Evolutionary conservation across 2,888 invertebrate species (phyloP), one percentile per base, ranked within the genome.

Genomic region (Ditula angustiorana): DNA sequence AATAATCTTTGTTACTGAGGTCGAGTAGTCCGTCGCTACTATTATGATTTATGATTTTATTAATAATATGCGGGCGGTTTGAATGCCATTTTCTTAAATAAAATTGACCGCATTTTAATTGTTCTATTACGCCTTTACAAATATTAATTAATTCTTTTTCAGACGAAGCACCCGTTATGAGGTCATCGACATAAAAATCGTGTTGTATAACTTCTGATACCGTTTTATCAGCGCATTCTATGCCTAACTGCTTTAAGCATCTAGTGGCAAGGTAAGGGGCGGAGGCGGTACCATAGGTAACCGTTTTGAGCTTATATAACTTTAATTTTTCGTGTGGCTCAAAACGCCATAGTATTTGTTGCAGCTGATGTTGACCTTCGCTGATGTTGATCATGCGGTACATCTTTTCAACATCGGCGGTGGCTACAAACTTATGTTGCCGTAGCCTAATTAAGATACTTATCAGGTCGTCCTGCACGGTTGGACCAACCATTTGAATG

Each of bases 401-500:
- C n/a, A n/a, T n/a, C n/a, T n/a, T n/a, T n/a, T n/a, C n/a, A n/a
- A n/a, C n/a, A n/a, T n/a, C n/a, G n/a, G n/a, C n/a, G n/a, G n/a
- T n/a, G n/a, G n/a, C n/a, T n/a, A n/a, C n/a, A n/a, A n/a, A n/a
- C n/a, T n/a, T n/a, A n/a, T n/a, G n/a, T n/a, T n/a, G n/a, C n/a
- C n/a, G n/a, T n/a, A n/a, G n/a, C n/a, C n/a, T 13, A 24, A 52
- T 21, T 5, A 53, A n/a, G 19, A 61, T 61, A 28, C 21, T 23
- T 8, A 52, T 33, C 3, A 61, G 21, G 23, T 52, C 52, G 2
- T 55, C 44, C 16, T 61, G 61, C 0, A 55, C 30, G 5, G 58
- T 65, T 1, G 69, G 69, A 0, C 69, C 71, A 5, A 67, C 56
- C 61, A 61, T 65, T 24, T 58, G 65, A 0, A 69, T 63, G 21